phyloP scores from a whole-genome alignment of 2,113 vertebrate genomes.

The Siniperca knerii region DNA sequence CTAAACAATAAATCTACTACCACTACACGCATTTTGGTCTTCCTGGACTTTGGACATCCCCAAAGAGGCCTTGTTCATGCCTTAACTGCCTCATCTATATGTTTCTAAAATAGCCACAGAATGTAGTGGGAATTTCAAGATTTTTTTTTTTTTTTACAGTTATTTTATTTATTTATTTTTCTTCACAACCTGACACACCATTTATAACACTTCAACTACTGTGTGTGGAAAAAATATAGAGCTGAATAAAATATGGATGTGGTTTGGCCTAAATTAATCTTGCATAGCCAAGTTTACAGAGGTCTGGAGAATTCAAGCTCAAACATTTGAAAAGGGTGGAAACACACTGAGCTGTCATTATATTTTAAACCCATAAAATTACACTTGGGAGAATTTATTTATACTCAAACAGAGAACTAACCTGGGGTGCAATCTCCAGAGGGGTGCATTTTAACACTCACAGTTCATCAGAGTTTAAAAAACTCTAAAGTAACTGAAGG shows the following conservation, averaged over 20 bases:
- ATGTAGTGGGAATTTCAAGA: neutral
- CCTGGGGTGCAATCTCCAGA: constrained; percentile 4
- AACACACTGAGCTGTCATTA: constrained; percentile 3
- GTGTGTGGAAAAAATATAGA: neutral
- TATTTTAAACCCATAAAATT: constrained; percentile 27
- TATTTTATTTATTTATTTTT: neutral
- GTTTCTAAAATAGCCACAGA: neutral
- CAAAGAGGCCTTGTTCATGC: neutral
- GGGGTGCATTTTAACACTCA: neutral
- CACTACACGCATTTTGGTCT: neutral
- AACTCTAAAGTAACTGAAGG: neutral
- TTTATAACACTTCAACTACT: constrained; percentile 32
- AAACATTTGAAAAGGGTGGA: constrained; percentile 15
- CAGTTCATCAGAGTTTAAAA: constrained; percentile 8
- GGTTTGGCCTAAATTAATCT: constrained; percentile 66
- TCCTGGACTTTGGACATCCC: neutral
- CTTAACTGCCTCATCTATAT: neutral
- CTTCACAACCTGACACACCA: constrained; percentile 15
- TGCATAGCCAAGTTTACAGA: constrained; percentile 63
- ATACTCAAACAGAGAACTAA: neutral
- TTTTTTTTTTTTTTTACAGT: neutral
- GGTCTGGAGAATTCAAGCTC: constrained; percentile 27
- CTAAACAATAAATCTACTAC: neutral
- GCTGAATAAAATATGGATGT: constrained; percentile 65
- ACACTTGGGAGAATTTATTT: constrained; percentile 22